Evolutionary conservation across 2,113 vertebrate genomes (phyloP).

Genomic region (Phylloscopus whistleri): DNA sequence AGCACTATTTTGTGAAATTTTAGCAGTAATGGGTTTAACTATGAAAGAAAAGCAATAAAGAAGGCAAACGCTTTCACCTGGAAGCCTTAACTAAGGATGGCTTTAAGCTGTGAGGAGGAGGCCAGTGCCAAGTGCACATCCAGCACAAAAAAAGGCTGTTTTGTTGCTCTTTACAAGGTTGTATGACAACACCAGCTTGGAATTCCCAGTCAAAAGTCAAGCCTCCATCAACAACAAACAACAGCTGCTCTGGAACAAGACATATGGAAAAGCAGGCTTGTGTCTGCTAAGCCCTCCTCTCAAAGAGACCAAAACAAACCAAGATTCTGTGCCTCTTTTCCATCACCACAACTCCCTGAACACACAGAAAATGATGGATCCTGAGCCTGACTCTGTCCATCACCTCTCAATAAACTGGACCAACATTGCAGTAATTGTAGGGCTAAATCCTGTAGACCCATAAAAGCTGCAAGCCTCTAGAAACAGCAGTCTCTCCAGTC

Average conservation of each 20-base stretch:
- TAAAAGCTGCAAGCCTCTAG: neutral
- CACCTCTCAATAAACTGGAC: neutral
- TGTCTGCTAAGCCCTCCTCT: neutral
- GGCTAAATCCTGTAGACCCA: neutral
- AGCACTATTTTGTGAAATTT: neutral
- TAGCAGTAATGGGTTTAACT: neutral
- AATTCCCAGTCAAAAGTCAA: neutral
- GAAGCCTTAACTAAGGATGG: neutral
- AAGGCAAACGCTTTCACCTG: neutral
- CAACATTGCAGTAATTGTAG: neutral
- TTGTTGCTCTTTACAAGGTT: neutral
- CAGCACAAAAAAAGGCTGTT: neutral
- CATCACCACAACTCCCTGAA: neutral
- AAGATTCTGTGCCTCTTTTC: neutral
- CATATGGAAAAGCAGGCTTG: rapidly evolving
- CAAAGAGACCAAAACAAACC: neutral
- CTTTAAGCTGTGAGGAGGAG: neutral
- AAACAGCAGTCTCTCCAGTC: neutral
- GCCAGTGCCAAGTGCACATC: neutral
- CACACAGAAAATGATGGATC: neutral
- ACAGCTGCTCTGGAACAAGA: rapidly evolving
- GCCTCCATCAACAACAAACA: neutral
- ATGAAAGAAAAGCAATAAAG: neutral
- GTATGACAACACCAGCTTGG: rapidly evolving
- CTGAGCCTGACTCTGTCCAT: neutral